These are phyloP conservation scores for Bubo scandiacus DNA, from an alignment of 2,113 vertebrate species.

Conservation along the genomic window DNA sequence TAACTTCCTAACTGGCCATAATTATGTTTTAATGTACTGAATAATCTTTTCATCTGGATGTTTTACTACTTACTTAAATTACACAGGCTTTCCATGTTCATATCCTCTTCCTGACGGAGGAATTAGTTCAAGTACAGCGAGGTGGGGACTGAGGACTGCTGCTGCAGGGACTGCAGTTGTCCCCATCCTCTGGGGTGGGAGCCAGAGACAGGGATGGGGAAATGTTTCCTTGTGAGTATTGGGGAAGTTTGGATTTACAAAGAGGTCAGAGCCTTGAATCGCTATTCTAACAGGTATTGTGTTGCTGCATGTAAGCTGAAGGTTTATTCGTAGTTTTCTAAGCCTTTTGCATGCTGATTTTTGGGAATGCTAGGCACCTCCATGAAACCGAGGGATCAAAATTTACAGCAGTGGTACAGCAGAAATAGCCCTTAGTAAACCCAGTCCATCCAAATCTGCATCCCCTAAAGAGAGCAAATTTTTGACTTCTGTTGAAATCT, in stretches of 20 bases:
- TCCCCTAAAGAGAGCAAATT: not conserved
- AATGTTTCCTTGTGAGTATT: not conserved
- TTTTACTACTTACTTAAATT: slow-evolving; percentile 18
- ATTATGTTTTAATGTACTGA: slow-evolving; percentile 8
- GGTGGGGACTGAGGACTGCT: not conserved
- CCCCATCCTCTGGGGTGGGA: not conserved
- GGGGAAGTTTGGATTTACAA: not conserved
- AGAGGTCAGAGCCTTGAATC: not conserved
- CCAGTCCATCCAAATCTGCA: not conserved
- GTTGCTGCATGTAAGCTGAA: not conserved
- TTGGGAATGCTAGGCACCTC: not conserved
- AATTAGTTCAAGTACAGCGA: not conserved
- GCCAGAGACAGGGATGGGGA: not conserved
- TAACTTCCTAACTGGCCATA: slow-evolving; percentile 8
- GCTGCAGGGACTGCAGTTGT: not conserved
- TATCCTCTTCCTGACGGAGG: not conserved
- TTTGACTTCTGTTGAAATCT: not conserved
- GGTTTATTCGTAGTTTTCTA: not conserved
- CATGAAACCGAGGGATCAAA: not conserved
- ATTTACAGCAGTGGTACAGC: not conserved
- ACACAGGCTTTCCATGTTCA: not conserved
- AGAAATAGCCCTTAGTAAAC: not conserved
- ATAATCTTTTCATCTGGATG: slow-evolving; percentile 32
- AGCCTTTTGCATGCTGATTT: not conserved
- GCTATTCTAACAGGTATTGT: not conserved